Evolutionary conservation across 2,888 invertebrate species (phyloP), one percentile per base, ranked within the genome.

Genomic region (Seira sanloemensis): DNA sequence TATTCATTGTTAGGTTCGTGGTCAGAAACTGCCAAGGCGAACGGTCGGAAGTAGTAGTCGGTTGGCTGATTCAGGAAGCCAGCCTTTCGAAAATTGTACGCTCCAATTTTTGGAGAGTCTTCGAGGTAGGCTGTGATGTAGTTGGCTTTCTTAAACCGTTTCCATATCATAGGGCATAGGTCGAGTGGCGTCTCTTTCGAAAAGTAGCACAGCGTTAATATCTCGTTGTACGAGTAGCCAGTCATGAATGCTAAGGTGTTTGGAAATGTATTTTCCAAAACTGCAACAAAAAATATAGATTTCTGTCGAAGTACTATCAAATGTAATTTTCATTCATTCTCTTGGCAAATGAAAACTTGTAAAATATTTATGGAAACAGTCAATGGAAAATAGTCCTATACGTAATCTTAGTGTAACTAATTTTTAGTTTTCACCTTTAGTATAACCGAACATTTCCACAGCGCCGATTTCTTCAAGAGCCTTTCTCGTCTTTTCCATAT

Each of bases 241-340:
- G 95, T 94, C 9, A 96, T 92, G 50, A 96, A 92, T 0, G 97
- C 96, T 93, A 97, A 95, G 71, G 97, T 91, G 91, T 98, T 98
- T 0, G 97, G 97, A 90, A 96, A 96, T 0, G 97, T 97, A 90
- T 97, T 97, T 90, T 97, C 97, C 5, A 94, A 96, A 18, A 89
- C 88, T 86, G 85, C 78, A 80, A 69, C n/a, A 74, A 23, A 5
- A 46, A 16, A 54, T 25, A 46, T 66, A 16, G 12, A 24, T 37
- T 37, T 37, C n/a, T n/a, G n/a, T n/a, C n/a, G n/a, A n/a, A n/a
- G n/a, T n/a, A n/a, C n/a, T n/a, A n/a, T n/a, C n/a, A n/a, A n/a
- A n/a, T n/a, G n/a, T n/a, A n/a, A n/a, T n/a, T 37, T 37, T 37
- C 12, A 7, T 37, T 4, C 37, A 37, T 37, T 37, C 12, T 12